Base-by-base conservation (phyloP, 2,113 vertebrate species). In the Sprattus sprattus region DNA sequence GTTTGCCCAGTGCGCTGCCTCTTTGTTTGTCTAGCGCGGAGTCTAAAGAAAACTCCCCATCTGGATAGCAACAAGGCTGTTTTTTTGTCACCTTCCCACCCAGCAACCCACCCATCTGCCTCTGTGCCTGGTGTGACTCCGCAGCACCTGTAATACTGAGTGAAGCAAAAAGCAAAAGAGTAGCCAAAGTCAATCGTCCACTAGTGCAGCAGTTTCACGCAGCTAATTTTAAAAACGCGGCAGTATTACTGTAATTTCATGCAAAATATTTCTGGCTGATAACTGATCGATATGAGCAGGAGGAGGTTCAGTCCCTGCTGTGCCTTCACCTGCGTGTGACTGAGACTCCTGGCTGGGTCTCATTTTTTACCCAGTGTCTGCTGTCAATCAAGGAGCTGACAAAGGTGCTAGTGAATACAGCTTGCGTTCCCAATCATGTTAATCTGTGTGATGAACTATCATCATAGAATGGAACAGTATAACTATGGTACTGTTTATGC, bases 11-110 rank as follows among this genome's bases (percentile, higher is more conserved):
- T 32, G 82, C 71, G 0, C 86, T 86, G 54, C 85, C 10, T 28
- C 45, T 90, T 20, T 90, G 28, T 92, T 91, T 93, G 89, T 67
- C 82, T 20, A 89, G 88, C 84, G 82, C 81, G 81, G 82, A 71
- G n/a, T 78, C 84, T 67, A 82, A 83, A 60, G 50, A 47, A 78
- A 67, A 89, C 78, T 11, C 84, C 75, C 46, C 78, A 84, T 82
- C 86, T 87, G 82, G 84, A 88, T 87, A 87, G 88, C 87, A 89
- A 84, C 86, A 71, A 45, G 54, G 57, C 54, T 54, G 52, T 3
- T 54, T 54, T 18, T 78, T 47, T 85, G 82, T 88, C 85, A 67
- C 60, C 60, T 13, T 67, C n/a, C 60, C 22, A 1, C 60, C n/a
- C 60, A 67, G 52, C 52, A 54, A 87, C 32, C 71, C 71, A 67